phyloP scores from a whole-genome alignment of 2,113 vertebrate species.

The Prunella himalayana region DNA sequence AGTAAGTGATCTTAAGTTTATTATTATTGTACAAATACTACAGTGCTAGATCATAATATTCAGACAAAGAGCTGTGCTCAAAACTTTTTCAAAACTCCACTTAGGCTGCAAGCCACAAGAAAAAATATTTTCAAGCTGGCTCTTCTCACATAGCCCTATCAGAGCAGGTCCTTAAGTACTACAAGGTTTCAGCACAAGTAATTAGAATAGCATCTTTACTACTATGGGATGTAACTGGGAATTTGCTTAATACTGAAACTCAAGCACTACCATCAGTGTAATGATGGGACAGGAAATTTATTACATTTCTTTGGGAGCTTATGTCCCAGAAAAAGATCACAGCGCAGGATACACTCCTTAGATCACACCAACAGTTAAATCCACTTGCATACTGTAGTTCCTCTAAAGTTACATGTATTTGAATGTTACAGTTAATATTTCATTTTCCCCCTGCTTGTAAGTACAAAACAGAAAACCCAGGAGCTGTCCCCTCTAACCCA shows the following conservation, averaged over 20 bases:
- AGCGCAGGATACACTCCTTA: not conserved
- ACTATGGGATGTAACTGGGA: not conserved
- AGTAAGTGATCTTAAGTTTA: not conserved
- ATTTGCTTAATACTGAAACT: not conserved
- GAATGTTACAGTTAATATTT: not conserved
- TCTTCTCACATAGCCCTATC: not conserved
- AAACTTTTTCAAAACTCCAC: not conserved
- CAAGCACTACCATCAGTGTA: not conserved
- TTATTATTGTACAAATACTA: not conserved
- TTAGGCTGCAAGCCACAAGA: not conserved
- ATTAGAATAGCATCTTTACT: not conserved
- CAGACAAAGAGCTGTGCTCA: not conserved
- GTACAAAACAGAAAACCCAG: not conserved
- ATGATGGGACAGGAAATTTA: not conserved
- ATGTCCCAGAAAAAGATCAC: not conserved
- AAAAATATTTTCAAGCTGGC: not conserved
- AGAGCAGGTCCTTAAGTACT: not conserved
- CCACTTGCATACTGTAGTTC: not conserved
- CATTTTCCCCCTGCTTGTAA: not conserved
- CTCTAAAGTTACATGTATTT: rapidly evolving
- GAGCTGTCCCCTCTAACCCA: not conserved
- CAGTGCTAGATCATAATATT: not conserved
- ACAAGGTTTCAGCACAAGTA: not conserved
- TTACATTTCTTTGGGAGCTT: not conserved
- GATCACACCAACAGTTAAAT: not conserved